Percentiles rank a stretch among this genome's conserved stretches.
Conservation (phyloP, 2,888 invertebrate species). For the Philopedon plagiatum region DNA sequence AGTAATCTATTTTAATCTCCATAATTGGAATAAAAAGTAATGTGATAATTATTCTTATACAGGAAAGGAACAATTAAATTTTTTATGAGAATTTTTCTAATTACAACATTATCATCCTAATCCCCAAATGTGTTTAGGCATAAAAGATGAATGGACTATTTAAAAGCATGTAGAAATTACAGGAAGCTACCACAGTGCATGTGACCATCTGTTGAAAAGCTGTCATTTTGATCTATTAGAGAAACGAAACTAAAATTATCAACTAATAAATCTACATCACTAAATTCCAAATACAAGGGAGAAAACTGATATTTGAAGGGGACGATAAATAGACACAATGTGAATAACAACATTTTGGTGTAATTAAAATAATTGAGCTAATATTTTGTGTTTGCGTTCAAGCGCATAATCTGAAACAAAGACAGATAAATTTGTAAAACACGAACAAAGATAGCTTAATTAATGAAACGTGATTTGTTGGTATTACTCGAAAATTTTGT, state of each 20-base stretch:
- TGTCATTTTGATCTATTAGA: conserved; percentile 37
- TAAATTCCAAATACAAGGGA: conserved; percentile 9
- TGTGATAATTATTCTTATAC: not conserved
- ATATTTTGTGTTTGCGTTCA: not conserved
- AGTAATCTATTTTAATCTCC: too few relatives aligned
- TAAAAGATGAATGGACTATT: conserved; percentile 1
- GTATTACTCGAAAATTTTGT: too few relatives aligned
- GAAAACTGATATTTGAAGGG: not conserved
- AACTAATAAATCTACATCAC: conserved; percentile 28
- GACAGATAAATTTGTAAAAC: too few relatives aligned
- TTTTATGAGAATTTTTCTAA: not conserved
- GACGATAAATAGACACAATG: not conserved
- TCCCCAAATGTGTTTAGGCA: not conserved
- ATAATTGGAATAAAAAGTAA: too few relatives aligned
- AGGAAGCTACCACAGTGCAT: conserved; percentile 24
- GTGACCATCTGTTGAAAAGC: conserved; percentile 35
- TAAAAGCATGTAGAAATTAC: conserved; percentile 26
- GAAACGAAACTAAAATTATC: conserved; percentile 26
- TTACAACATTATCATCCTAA: not conserved
- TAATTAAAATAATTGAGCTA: not conserved
- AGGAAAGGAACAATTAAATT: not conserved
- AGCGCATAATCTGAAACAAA: not conserved
- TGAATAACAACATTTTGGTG: not conserved
- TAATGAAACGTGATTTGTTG: too few relatives aligned
- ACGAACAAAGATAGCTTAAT: too few relatives aligned